Base-by-base conservation (phyloP, 1,140 invertebrate genomes). In the Drosophila bipectinata region DNA sequence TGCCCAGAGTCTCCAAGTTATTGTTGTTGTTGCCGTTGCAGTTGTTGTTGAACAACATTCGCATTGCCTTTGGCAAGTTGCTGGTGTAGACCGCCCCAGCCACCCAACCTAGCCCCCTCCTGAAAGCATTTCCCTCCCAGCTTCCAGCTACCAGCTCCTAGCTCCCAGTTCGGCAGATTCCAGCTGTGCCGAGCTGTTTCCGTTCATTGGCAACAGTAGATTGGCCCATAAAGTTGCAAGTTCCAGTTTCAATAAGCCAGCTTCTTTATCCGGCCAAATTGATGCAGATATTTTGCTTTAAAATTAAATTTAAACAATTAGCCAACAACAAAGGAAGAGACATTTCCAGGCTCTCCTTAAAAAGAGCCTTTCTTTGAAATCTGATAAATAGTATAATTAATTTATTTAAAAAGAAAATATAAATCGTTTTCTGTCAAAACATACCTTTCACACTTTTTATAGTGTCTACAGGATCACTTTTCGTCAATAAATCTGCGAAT, bases 21-120 rank as follows among this genome's bases (percentile, higher is more conserved):
- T 57, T 72, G 57, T 62, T 73, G 37, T 37, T 60, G 48, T 44
- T 44, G 41, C 18, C 53, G 60, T 48, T 74, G 54, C 54, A 56
- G 69, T 62, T 79, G 64, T 51, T 72, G 64, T 72, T 58, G 75
- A 45, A 79, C 72, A 83, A 72, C 71, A 72, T 58, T 77, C 63
- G 72, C 81, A 81, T 63, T 68, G 82, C 69, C 78, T 54, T 61
- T 58, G 71, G 72, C 54, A 55, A 76, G 52, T 39, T 41, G 54
- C 48, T 54, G 67, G 47, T 52, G 47, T 51, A 53, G 47, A 52
- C 21, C 21, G 21, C 3, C 21, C 21, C 21, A 60, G 64, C 21
- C 30, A 14, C 15, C 7, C 24, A 12, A 39, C 37, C 37, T 39
- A 6, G 28, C 9, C 41, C 12, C 28, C 62, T 64, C 28, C 62